Evolutionary conservation across 2,113 vertebrate genomes (phyloP), one percentile per base, ranked within the genome.

Genomic region (Orthonyx spaldingii): DNA sequence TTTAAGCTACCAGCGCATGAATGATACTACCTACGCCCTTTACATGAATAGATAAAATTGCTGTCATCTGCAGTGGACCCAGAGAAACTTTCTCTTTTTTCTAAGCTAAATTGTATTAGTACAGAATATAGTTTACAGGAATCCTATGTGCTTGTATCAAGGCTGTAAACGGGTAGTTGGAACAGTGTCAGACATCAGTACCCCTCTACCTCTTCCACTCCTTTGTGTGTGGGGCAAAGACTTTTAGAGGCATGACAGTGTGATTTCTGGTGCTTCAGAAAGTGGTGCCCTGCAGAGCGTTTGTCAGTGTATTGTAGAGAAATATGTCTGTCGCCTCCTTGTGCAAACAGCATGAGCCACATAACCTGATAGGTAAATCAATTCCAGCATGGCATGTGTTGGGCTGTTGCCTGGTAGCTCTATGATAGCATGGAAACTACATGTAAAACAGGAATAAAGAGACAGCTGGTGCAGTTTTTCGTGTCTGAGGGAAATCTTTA

Each of bases 401-500:
- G 64, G 63, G 32, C 30, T 87, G 19, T 4, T 91, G 77, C 52
- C 81, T 91, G 72, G 16, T 55, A 42, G 35, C 20, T 78, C 63
- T 46, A 13, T 52, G 27, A 17, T 44, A 70, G 33, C 28, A 13
- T 44, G 35, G 47, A 82, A 59, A 50, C 80, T 71, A 23, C 0
- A 0, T 68, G 57, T 60, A 83, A 87, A 95, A 91, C 17, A 69
- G 52, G 49, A 87, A 53, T 75, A 55, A n/a, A 83, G 69, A 72
- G 84, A 87, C 69, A 95, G 77, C 81, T 93, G 81, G 49, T 91
- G 65, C 41, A 75, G 27, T 49, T 94, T 92, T 81, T 75, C 22
- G 13, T 53, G 69, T 46, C 76, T 95, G 76, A 86, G 49, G 59
- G 44, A 86, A 94, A 83, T 81, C 81, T 75, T 81, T 35, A 8